Evolutionary conservation across 2,888 invertebrate species (phyloP).

Genomic region (Heliconius sara): DNA sequence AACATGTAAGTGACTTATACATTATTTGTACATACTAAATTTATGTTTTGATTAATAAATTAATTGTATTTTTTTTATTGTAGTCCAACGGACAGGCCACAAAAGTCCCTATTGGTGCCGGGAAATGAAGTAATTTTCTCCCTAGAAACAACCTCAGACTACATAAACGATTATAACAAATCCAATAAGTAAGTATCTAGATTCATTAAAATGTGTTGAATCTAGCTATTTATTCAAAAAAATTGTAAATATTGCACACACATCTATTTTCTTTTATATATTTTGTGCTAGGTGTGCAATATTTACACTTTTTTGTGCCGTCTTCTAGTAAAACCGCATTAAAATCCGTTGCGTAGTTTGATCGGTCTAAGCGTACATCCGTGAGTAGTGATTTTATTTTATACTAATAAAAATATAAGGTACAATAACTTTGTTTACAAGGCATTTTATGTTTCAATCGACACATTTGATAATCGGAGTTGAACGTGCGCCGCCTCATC

Average conservation of each 20-base stretch:
- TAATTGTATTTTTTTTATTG: conserved; percentile 44
- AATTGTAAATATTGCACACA: not conserved
- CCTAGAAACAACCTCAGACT: conserved; percentile 97
- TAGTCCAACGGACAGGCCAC: conserved; percentile 91
- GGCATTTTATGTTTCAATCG: not conserved
- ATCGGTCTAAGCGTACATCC: not conserved
- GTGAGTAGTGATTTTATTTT: not conserved
- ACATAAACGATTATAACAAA: conserved; percentile 93
- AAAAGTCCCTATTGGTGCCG: conserved; percentile 92
- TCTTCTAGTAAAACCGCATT: not conserved
- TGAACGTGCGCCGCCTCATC: not conserved
- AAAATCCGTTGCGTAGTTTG: not conserved
- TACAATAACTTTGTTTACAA: no score
- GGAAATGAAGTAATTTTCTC: conserved; percentile 98
- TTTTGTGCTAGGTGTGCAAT: no score
- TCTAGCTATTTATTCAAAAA: not conserved
- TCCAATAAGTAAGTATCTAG: conserved; percentile 42
- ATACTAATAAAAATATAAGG: not conserved
- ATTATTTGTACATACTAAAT: not conserved
- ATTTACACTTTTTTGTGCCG: not conserved
- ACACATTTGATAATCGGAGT: not conserved
- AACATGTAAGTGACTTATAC: conserved; percentile 65
- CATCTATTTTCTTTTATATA: no score
- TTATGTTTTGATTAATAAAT: not conserved
- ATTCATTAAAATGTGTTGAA: not conserved